These are phyloP conservation scores for Drosophila bocqueti DNA, from an alignment of 1,140 invertebrate species.

Conservation along the genomic window DNA sequence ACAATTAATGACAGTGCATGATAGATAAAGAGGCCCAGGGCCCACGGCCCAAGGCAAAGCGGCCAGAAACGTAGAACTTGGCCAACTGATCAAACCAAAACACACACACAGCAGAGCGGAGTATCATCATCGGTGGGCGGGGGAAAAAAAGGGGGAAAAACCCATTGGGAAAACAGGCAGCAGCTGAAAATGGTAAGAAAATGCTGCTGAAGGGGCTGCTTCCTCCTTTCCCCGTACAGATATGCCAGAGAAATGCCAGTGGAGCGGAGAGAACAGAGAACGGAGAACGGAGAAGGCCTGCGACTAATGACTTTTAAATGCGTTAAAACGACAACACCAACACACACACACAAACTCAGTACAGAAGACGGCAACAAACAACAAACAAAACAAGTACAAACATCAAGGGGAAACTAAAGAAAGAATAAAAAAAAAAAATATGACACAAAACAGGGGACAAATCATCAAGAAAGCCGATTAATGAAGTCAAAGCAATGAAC, in stretches of 20 bases:
- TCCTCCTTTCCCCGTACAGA: conserved; percentile 7
- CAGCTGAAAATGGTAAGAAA: conserved; percentile 17
- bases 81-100: conserved; percentile 50
- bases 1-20: conserved; percentile 74
- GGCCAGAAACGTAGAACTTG: conserved; percentile 22
- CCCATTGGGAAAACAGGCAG: conserved; percentile 4
- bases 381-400: conserved; percentile 32
- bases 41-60: conserved; percentile 7
- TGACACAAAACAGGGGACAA: not conserved
- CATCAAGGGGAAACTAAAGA: conserved; percentile 7
- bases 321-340: conserved; percentile 55
- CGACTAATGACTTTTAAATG: conserved; percentile 80
- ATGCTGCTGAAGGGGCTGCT: conserved; percentile 19
- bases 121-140: conserved; percentile 8
- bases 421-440: not conserved
- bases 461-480: not conserved
- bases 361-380: conserved; percentile 33
- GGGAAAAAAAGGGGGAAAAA: not conserved
- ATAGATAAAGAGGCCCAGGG: conserved; percentile 30
- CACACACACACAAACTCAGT: not conserved
- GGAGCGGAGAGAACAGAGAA: conserved; percentile 11
- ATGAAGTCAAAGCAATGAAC: conserved; percentile 6
- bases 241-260: conserved; percentile 36
- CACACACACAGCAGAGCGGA: not conserved
- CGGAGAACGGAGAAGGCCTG: conserved; percentile 32